Percentiles rank a stretch among this genome's conserved stretches.
phyloP scores from a whole-genome alignment of 2,888 invertebrate genomes.

The Eudasyphora cyanicolor region DNA sequence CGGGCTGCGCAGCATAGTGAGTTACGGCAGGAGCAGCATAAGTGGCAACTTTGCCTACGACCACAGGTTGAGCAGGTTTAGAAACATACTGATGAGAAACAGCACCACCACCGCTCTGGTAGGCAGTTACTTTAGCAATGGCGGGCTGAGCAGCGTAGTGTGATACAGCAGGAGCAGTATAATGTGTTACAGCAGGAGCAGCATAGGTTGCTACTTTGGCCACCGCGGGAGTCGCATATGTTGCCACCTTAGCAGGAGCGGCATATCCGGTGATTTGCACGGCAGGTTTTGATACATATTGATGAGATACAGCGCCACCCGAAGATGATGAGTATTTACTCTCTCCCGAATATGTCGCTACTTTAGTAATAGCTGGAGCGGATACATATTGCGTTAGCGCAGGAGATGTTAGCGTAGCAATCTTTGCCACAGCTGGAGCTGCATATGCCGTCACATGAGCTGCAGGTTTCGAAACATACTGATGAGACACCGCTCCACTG shows the following conservation, averaged over 20 bases:
- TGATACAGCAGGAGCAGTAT: constrained; percentile 46
- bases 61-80: constrained; percentile 69
- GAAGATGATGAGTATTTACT: constrained; percentile 7
- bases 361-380: constrained; percentile 67
- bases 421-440: constrained; percentile 71
- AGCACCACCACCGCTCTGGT: constrained; percentile 61
- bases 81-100: constrained; percentile 67
- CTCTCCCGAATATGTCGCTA: constrained; percentile 66
- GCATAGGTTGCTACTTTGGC: constrained; percentile 60
- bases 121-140: constrained; percentile 67
- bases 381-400: constrained; percentile 45
- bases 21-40: constrained; percentile 52
- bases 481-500: constrained; percentile 68
- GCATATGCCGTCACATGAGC: constrained; percentile 60
- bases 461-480: constrained; percentile 70
- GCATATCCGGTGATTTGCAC: constrained; percentile 70
- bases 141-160: constrained; percentile 60
- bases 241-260: constrained; percentile 48
- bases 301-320: constrained; percentile 68
- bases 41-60: constrained; percentile 55
- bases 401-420: constrained; percentile 52
- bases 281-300: constrained; percentile 71
- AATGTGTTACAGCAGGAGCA: constrained; percentile 45
- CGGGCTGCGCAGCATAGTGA: constrained; percentile 58
- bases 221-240: constrained; percentile 38